phyloP scores from a whole-genome alignment of 2,888 invertebrate species.

The Machimus atricapillus region DNA sequence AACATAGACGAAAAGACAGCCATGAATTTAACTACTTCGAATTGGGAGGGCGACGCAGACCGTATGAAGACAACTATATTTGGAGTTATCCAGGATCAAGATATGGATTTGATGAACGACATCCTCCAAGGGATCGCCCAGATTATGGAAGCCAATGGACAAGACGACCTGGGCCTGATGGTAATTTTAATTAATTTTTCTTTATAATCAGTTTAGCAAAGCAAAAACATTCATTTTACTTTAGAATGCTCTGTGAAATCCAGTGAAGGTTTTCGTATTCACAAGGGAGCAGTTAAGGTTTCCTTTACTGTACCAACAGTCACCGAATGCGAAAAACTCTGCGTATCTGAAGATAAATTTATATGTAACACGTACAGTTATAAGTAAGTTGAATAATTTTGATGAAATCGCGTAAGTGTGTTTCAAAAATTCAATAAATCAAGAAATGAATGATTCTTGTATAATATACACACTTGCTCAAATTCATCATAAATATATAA shows the following conservation, averaged over 20 bases:
- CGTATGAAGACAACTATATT: constrained; percentile 60
- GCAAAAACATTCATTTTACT: neutral
- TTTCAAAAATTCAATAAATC: no score
- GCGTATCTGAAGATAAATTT: constrained; percentile 74
- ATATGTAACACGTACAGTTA: constrained; percentile 80
- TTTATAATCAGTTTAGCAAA: neutral
- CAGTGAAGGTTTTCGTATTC: constrained; percentile 77
- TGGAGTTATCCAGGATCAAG: constrained; percentile 64
- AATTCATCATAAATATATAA: no score
- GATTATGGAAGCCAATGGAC: constrained; percentile 61
- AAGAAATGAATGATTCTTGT: no score
- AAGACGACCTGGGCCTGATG: constrained; percentile 61
- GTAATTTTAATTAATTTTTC: constrained; percentile 49
- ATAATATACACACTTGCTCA: no score
- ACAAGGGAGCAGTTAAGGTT: constrained; percentile 72
- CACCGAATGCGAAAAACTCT: constrained; percentile 79
- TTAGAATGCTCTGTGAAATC: constrained; percentile 79
- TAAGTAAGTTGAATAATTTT: constrained; percentile 62
- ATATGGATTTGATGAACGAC: constrained; percentile 53
- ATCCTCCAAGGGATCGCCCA: constrained; percentile 51
- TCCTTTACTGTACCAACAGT: constrained; percentile 72
- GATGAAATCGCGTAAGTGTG: neutral
- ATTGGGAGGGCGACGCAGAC: constrained; percentile 60
- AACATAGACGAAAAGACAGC: constrained; percentile 57
- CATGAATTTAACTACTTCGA: constrained; percentile 62